Evolutionary conservation across 2,888 invertebrate species (phyloP).

Genomic region (Neoscelio sp.): DNA sequence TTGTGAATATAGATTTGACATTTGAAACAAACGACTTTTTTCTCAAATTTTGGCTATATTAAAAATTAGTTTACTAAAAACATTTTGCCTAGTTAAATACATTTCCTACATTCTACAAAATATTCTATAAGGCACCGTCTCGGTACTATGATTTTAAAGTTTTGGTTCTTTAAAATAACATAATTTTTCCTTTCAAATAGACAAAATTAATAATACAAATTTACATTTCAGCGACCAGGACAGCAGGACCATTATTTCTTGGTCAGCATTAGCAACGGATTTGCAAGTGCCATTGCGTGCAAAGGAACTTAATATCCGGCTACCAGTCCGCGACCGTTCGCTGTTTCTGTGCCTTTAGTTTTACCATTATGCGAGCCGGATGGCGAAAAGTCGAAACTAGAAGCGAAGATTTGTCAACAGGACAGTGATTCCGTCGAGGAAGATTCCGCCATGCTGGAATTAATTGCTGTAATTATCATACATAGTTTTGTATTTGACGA

Average conservation of each 20-base stretch:
- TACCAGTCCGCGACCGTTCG: slow-evolving; percentile 93
- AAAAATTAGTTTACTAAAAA: no score
- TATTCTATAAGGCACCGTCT: no score
- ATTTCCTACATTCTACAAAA: no score
- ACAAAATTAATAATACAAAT: neutral
- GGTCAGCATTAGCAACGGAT: slow-evolving; percentile 91
- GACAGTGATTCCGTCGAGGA: slow-evolving; percentile 86
- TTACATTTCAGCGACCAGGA: slow-evolving; percentile 79
- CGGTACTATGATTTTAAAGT: no score
- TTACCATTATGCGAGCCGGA: slow-evolving; percentile 91
- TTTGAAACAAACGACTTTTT: no score
- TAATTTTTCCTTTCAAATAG: slow-evolving; percentile 8
- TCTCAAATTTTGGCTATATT: no score
- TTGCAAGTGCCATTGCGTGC: slow-evolving; percentile 92
- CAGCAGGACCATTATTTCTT: slow-evolving; percentile 88
- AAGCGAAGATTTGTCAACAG: slow-evolving; percentile 89
- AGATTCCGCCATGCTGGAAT: slow-evolving; percentile 92
- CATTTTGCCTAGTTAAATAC: no score
- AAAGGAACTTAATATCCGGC: slow-evolving; percentile 95
- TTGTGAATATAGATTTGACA: no score
- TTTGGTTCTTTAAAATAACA: no score
- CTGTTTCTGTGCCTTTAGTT: slow-evolving; percentile 89
- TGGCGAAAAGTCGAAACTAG: slow-evolving; percentile 92
- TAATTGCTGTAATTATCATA: slow-evolving; percentile 92
- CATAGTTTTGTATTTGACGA: neutral